phyloP scores from a whole-genome alignment of 2,797 vertebrate genomes.

The Dicrostonyx torquatus region DNA sequence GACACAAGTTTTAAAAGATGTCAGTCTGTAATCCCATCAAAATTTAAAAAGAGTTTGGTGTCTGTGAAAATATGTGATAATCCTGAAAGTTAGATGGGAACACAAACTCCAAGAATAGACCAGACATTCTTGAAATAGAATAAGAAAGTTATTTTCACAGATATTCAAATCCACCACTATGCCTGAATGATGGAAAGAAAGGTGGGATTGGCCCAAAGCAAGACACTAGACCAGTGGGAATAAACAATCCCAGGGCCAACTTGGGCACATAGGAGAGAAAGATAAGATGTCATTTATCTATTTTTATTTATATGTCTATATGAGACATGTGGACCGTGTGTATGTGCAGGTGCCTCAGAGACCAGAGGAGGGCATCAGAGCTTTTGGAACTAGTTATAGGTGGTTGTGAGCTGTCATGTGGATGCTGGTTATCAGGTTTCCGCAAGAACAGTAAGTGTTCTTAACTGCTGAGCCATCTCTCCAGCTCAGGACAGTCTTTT shows the following conservation, averaged over 20 bases:
- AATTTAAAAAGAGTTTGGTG: neutral
- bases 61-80: neutral
- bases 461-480: neutral
- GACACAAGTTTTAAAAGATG: neutral
- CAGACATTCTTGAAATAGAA: neutral
- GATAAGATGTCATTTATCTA: neutral
- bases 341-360: neutral
- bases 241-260: neutral
- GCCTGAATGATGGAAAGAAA: neutral
- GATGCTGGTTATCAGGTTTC: neutral
- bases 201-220: neutral
- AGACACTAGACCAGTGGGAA: neutral
- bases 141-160: neutral
- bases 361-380: neutral
- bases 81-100: neutral
- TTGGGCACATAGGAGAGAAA: neutral
- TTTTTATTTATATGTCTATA: neutral
- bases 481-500: neutral
- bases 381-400: neutral
- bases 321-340: neutral
- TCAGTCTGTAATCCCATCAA: neutral
- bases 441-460: neutral
- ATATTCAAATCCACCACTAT: too few relatives aligned
- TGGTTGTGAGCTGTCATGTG: neutral
- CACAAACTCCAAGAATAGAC: neutral